phyloP scores from a whole-genome alignment of 2,113 vertebrate species.

The Xyrauchen texanus region DNA sequence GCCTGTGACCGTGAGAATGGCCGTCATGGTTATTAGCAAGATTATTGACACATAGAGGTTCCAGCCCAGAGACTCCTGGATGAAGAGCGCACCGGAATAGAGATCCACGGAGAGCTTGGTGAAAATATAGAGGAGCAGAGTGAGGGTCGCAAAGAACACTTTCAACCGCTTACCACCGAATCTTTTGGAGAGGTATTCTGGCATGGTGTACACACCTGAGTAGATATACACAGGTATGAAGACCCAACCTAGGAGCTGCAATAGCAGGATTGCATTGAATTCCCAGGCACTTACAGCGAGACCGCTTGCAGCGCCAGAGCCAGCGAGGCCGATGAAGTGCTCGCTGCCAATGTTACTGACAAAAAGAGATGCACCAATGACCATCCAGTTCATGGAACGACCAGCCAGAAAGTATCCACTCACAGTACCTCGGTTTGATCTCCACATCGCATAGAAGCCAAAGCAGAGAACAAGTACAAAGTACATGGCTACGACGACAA shows the following conservation, averaged over 20 bases:
- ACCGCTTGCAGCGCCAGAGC: conserved; percentile 95
- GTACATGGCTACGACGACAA: conserved; percentile 92
- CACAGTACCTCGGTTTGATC: conserved; percentile 91
- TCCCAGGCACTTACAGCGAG: conserved; percentile 98
- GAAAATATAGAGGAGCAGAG: conserved; percentile 94
- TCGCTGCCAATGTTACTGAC: conserved; percentile 88
- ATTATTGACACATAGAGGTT: conserved; percentile 93
- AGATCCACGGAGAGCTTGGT: conserved; percentile 97
- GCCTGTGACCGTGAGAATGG: conserved; percentile 91
- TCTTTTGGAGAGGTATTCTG: conserved; percentile 93
- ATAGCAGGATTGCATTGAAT: conserved; percentile 94
- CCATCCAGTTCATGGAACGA: conserved; percentile 94
- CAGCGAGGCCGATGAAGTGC: conserved; percentile 86
- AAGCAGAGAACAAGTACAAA: conserved; percentile 92
- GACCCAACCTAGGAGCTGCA: conserved; percentile 97
- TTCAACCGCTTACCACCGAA: conserved; percentile 93
- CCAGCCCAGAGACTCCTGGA: conserved; percentile 97
- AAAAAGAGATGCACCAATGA: conserved; percentile 94
- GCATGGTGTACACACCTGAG: conserved; percentile 97
- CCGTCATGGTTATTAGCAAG: conserved; percentile 93
- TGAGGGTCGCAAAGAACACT: conserved; percentile 90
- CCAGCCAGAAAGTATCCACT: conserved; percentile 97
- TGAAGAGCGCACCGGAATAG: conserved; percentile 97
- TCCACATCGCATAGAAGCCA: conserved; percentile 97
- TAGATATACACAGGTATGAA: conserved; percentile 97